These are phyloP conservation scores for Deroptyus accipitrinus DNA, from an alignment of 2,113 vertebrate species.

Conservation along the genomic window DNA sequence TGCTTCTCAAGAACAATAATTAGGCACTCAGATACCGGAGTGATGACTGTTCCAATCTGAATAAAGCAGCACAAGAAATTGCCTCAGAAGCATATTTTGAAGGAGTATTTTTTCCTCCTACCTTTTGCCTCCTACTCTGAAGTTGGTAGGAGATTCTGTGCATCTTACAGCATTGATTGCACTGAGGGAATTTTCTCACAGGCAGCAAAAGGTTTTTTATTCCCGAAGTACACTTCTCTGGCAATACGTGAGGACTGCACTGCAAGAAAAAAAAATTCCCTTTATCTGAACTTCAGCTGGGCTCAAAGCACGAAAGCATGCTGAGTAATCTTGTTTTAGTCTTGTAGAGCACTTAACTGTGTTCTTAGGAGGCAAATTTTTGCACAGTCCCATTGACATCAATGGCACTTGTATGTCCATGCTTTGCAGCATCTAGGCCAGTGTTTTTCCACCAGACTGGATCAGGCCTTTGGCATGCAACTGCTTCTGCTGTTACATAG, in stretches of 20 bases:
- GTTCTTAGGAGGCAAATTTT: not conserved
- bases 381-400: not conserved
- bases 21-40: not conserved
- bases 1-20: slow-evolving; percentile 44
- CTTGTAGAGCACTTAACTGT: not conserved
- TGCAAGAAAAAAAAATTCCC: not conserved
- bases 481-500: not conserved
- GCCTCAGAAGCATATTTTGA: not conserved
- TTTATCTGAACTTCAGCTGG: not conserved
- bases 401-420: not conserved
- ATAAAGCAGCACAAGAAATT: slow-evolving; percentile 25
- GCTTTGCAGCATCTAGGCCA: not conserved
- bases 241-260: not conserved
- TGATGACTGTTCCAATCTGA: not conserved
- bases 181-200: not conserved
- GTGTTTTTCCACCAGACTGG: not conserved
- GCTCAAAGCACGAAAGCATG: not conserved
- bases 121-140: slow-evolving; percentile 15
- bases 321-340: not conserved
- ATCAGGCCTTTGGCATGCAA: not conserved
- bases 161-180: not conserved
- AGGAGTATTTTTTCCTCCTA: slow-evolving; percentile 11
- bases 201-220: not conserved
- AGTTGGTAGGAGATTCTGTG: not conserved
- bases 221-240: not conserved